phyloP scores from a whole-genome alignment of 2,888 invertebrate species.

The Alviniconcha strummeri region DNA sequence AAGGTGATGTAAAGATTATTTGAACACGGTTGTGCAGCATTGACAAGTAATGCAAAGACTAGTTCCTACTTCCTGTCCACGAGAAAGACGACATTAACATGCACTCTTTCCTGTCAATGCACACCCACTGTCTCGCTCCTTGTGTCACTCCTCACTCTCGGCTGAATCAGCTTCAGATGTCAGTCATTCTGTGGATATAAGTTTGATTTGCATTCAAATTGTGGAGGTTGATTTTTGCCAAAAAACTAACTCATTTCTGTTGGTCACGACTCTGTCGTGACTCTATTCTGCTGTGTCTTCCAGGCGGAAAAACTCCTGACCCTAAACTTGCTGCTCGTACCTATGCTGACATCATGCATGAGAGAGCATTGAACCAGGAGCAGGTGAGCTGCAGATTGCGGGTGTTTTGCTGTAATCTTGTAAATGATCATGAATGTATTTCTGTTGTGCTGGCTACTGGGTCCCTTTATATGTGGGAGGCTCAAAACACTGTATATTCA shows the following conservation, averaged over 20 bases:
- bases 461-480: no score
- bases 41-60: not conserved
- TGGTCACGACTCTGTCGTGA: constrained; percentile 60
- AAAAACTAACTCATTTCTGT: constrained; percentile 5
- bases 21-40: no score
- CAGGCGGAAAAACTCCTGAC: constrained; percentile 99
- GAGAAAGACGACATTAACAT: constrained; percentile 11
- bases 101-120: constrained; percentile 4
- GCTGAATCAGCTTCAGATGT: not conserved
- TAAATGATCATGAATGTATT: no score
- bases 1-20: no score
- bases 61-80: constrained; percentile 21
- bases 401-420: no score
- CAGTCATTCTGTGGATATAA: constrained; percentile 11
- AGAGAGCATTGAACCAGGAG: constrained; percentile 92
- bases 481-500: no score
- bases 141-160: not conserved
- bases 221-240: not conserved
- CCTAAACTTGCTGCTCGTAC: constrained; percentile 86
- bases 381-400: constrained; percentile 79
- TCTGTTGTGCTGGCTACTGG: no score
- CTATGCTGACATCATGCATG: constrained; percentile 97
- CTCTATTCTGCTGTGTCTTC: constrained; percentile 72
- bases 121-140: no score
- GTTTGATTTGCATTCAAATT: not conserved